Percentiles rank a stretch among this genome's conserved stretches.
Conservation (phyloP, 2,888 invertebrate species). For the Eristalis pertinax region DNA sequence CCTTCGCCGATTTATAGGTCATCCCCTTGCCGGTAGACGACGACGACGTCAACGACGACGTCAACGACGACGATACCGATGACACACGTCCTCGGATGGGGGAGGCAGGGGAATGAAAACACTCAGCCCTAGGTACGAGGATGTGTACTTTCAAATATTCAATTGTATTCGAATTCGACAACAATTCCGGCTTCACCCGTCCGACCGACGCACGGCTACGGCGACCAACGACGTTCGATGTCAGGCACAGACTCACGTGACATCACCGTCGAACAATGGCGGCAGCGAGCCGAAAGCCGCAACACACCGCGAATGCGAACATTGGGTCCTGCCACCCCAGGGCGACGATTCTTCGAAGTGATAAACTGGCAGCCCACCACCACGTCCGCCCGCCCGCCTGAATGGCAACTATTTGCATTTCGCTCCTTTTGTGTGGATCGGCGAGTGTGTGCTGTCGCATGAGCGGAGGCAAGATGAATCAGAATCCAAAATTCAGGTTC, state of each 20-base stretch:
- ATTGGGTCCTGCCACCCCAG: constrained; percentile 21
- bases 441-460: not conserved
- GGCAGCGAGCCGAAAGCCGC: constrained; percentile 47
- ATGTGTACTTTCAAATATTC: constrained; percentile 28
- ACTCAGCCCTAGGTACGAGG: constrained; percentile 13
- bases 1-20: constrained; percentile 26
- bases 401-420: constrained; percentile 3
- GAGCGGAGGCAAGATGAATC: not conserved
- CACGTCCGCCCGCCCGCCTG: not conserved
- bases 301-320: constrained; percentile 31
- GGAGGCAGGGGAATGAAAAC: constrained; percentile 20
- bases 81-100: not conserved
- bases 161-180: constrained; percentile 55
- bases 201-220: constrained; percentile 24
- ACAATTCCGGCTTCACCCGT: constrained; percentile 50
- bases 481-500: constrained; percentile 23
- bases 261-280: constrained; percentile 61
- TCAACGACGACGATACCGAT: not conserved
- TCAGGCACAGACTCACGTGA: constrained; percentile 67
- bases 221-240: constrained; percentile 54
- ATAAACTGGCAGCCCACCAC: constrained; percentile 31
- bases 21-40: constrained; percentile 15
- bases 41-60: not conserved
- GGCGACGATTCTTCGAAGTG: constrained; percentile 31
- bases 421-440: constrained; percentile 25